Evolutionary conservation across 2,797 vertebrate species (phyloP), one percentile per base, ranked within the genome.

Genomic region (Anguilla obscura): DNA sequence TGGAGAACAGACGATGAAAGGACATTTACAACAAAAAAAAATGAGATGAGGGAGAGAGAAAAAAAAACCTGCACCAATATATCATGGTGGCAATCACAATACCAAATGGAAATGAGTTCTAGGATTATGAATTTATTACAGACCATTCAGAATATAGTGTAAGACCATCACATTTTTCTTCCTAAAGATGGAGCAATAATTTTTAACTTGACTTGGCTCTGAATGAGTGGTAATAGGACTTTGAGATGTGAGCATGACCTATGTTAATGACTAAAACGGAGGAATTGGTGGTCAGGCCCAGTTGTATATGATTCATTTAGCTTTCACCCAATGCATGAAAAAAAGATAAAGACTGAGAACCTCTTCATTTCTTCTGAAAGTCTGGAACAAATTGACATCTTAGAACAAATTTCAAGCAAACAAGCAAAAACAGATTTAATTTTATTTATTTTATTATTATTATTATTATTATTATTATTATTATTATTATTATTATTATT

Each of bases 91-190:
- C 71, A 86, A 82, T 82, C 40, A 83, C 74, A 54, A 86, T 79
- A 63, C 40, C 56, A 86, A 86, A 69, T 82, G 88, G 71, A 86
- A 79, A 88, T 86, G 40, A 88, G 85, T 50, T 66, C 0, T 27
- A 82, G 54, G 85, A 88, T 88, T 80, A 88, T 88, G 85, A 83
- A 88, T 88, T 83, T 66, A 86, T 88, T 85, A 85, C 84, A 88
- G 84, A 54, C 85, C 74, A 86, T 86, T 88, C 85, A 86, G 83
- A 54, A 69, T 71, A 69, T 85, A 58, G 14, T 82, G 54, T 56
- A 60, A 84, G 79, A 18, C 74, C 40, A 69, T 86, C 79, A 50
- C 79, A 48, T 48, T 71, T 86, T 58, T 79, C 88, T 82, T 86
- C 79, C 33, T 30, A 84, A 86, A 84, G 88, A 71, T 85, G 54